phyloP scores from a whole-genome alignment of 2,113 vertebrate genomes.

The Lagopus leucura region DNA sequence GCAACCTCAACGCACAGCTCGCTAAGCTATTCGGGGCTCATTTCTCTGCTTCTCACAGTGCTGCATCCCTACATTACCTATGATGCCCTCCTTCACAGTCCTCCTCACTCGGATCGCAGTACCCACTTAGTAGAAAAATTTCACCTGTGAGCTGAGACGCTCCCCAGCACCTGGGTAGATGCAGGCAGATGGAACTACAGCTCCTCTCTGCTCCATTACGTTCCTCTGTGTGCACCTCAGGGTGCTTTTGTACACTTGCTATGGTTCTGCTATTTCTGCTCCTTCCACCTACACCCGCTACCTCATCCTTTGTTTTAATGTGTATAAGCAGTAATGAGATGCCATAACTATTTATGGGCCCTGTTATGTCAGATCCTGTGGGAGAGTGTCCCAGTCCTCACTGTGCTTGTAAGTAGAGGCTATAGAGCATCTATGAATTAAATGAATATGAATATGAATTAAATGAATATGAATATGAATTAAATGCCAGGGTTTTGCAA shows the following conservation, averaged over 20 bases:
- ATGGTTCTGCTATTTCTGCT: not conserved
- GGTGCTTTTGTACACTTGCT: fast-evolving
- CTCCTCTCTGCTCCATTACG: not conserved
- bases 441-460: not conserved
- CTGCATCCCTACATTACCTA: fast-evolving
- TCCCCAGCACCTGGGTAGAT: fast-evolving
- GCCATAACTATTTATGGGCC: not conserved
- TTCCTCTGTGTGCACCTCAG: not conserved
- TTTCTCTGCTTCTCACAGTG: not conserved
- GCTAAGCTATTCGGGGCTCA: not conserved
- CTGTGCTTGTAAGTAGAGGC: not conserved
- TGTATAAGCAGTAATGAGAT: fast-evolving
- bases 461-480: not conserved
- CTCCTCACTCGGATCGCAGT: not conserved
- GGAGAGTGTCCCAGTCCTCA: not conserved
- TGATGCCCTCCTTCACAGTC: not conserved
- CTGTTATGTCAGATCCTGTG: not conserved
- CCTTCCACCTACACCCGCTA: not conserved
- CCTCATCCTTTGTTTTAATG: not conserved
- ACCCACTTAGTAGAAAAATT: not conserved
- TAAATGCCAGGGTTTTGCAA: not conserved
- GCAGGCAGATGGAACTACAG: not conserved
- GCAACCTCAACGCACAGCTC: fast-evolving
- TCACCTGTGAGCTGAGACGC: not conserved
- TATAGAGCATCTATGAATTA: not conserved